phyloP scores from a whole-genome alignment of 2,113 vertebrate species.

The Anser cygnoides region DNA sequence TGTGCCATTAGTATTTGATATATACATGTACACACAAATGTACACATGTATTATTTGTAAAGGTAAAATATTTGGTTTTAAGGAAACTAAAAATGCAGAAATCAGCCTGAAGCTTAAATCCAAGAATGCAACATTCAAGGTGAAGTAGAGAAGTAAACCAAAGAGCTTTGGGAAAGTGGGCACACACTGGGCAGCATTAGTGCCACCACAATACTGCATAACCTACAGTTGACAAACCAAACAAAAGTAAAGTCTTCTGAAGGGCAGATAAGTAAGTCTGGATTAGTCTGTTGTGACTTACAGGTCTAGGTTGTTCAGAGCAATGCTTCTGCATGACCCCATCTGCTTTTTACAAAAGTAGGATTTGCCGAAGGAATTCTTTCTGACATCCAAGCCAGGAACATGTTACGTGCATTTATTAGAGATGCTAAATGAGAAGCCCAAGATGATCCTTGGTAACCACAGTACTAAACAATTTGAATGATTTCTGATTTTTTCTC shows the following conservation, averaged over 20 bases:
- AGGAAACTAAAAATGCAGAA: neutral
- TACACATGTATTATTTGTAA: neutral
- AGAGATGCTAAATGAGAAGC: neutral
- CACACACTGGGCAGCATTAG: neutral
- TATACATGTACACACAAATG: fast-evolving
- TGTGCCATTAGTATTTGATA: neutral
- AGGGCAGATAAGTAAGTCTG: neutral
- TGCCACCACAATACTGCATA: neutral
- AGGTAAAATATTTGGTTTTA: neutral
- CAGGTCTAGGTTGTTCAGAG: neutral
- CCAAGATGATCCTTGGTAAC: neutral
- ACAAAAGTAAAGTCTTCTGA: neutral
- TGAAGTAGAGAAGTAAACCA: neutral
- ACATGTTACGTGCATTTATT: neutral
- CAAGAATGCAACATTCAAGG: neutral
- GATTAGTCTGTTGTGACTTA: neutral
- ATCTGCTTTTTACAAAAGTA: neutral
- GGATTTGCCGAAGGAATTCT: neutral
- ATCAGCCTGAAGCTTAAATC: neutral
- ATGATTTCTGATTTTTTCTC: neutral
- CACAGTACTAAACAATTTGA: neutral
- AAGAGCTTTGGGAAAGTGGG: neutral
- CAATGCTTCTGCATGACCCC: neutral
- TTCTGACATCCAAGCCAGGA: neutral
- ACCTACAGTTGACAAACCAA: neutral